phyloP scores from a whole-genome alignment of 1,140 invertebrate species.

The Sinella curviseta region DNA sequence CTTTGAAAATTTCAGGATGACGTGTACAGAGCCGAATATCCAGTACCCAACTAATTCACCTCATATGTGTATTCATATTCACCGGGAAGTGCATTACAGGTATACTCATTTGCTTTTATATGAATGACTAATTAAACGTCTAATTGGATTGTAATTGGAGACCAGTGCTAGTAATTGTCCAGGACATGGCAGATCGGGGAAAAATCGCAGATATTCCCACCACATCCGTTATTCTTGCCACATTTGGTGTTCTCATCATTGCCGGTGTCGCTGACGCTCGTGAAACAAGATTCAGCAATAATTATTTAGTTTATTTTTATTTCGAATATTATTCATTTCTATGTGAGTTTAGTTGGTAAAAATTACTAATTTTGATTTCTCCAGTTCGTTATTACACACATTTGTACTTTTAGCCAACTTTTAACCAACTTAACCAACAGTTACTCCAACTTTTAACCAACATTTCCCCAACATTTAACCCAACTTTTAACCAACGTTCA shows the following conservation, averaged over 20 bases:
- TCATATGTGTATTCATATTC: slow-evolving; percentile 47
- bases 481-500: no score
- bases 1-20: slow-evolving; percentile 47
- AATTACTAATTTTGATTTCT: no score
- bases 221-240: slow-evolving; percentile 30
- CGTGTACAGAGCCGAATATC: slow-evolving; percentile 40
- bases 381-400: no score
- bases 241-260: slow-evolving; percentile 45
- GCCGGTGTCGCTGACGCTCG: no score
- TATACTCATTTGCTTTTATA: not conserved
- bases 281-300: no score
- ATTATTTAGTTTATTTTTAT: no score
- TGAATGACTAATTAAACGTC: not conserved
- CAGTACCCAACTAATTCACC: slow-evolving; percentile 41
- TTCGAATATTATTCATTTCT: no score
- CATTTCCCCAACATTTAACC: no score
- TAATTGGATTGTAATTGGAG: slow-evolving; percentile 23
- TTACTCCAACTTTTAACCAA: no score
- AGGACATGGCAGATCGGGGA: slow-evolving; percentile 45
- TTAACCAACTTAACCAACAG: no score
- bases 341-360: no score
- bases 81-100: slow-evolving; percentile 30
- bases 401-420: no score
- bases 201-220: not conserved
- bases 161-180: slow-evolving; percentile 48